These are phyloP conservation scores for Setophaga kirtlandii DNA, from an alignment of 2,113 vertebrate genomes.

Conservation along the genomic window DNA sequence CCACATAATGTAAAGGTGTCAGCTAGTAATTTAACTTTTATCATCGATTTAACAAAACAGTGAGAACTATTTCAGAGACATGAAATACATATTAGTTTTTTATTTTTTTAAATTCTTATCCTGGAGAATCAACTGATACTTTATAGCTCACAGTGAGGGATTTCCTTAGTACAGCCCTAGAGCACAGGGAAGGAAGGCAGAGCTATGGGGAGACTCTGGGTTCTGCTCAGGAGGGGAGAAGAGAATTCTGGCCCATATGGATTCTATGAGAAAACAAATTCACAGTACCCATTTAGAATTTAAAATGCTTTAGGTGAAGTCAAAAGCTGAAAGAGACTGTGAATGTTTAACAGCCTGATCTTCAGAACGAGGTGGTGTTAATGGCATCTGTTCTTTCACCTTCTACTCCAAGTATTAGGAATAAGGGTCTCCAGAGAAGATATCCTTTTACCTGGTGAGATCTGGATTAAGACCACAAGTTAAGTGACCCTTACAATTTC, in stretches of 20 bases:
- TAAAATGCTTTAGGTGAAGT: not conserved
- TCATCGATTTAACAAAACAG: constrained; percentile 42
- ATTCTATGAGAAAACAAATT: not conserved
- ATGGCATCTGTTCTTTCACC: not conserved
- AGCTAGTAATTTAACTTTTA: constrained; percentile 53
- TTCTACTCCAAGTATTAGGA: not conserved
- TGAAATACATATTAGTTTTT: not conserved
- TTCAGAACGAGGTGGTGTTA: not conserved
- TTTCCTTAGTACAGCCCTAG: not conserved
- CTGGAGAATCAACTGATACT: not conserved
- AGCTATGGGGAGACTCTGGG: not conserved
- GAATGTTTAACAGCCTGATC: not conserved
- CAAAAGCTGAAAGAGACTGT: not conserved
- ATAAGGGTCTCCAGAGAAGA: not conserved
- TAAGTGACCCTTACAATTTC: not conserved
- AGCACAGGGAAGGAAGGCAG: not conserved
- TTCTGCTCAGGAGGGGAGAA: not conserved
- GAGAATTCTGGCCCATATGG: not conserved
- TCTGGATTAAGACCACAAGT: not conserved
- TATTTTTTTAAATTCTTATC: not conserved
- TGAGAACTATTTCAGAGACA: not conserved
- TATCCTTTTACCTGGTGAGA: not conserved
- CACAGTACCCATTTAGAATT: not conserved
- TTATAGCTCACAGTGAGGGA: not conserved
- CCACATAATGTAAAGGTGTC: constrained; percentile 34